Percentiles rank a stretch among this genome's conserved stretches.
Evolutionary conservation across 2,113 vertebrate genomes (phyloP).

Genomic region (Orycteropus afer): DNA sequence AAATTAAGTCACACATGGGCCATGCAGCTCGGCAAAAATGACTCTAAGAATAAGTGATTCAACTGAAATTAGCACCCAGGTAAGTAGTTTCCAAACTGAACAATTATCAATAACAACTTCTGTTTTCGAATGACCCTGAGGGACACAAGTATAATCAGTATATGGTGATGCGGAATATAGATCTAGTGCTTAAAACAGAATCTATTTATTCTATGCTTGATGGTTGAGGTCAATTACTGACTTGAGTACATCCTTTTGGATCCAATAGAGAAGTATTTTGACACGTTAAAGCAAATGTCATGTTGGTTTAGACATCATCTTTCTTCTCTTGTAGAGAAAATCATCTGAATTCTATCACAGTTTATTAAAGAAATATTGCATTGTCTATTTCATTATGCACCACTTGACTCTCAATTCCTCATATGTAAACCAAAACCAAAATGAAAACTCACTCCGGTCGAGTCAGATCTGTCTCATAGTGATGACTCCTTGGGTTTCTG

Average conservation of each 20-base stretch:
- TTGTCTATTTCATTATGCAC: neutral
- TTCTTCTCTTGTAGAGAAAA: neutral
- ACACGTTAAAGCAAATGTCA: neutral
- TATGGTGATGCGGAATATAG: neutral
- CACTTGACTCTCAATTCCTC: too few relatives aligned
- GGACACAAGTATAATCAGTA: rapidly evolving
- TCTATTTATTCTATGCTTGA: neutral
- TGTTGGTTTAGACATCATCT: neutral
- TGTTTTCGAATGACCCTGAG: neutral
- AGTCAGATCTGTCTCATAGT: too few relatives aligned
- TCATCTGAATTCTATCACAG: neutral
- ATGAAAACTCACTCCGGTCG: too few relatives aligned
- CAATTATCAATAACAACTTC: neutral
- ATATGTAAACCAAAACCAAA: too few relatives aligned
- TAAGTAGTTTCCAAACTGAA: neutral
- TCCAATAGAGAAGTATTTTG: neutral
- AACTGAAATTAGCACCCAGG: rapidly evolving
- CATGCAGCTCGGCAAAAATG: neutral
- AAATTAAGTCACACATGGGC: neutral
- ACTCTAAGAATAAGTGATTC: neutral
- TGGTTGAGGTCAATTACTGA: neutral
- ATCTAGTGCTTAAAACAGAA: neutral
- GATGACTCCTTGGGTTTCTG: too few relatives aligned
- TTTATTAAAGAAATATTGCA: neutral
- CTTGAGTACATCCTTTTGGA: neutral